Evolutionary conservation across 1,140 invertebrate genomes (phyloP).

Genomic region (Argopecten irradians): DNA sequence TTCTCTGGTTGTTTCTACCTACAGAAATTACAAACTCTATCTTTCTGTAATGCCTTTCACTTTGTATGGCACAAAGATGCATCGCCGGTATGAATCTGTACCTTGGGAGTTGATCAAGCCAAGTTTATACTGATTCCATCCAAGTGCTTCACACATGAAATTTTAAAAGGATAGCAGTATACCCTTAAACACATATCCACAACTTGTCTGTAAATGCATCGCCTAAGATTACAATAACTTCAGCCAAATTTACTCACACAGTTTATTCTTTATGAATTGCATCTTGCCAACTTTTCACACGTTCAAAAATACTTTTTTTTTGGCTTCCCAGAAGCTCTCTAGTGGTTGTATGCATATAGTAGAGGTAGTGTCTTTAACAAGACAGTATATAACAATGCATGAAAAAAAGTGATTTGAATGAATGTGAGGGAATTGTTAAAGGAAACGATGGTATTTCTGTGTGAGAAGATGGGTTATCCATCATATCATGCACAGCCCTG

Average conservation of each 20-base stretch:
- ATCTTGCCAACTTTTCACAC: background rate
- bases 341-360: background rate
- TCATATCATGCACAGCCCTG: background rate
- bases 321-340: background rate
- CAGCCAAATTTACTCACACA: background rate
- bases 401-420: background rate
- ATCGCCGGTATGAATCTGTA: background rate
- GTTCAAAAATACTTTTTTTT: background rate
- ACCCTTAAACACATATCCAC: background rate
- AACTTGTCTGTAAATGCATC: background rate
- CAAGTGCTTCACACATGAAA: constrained; percentile 7
- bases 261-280: background rate
- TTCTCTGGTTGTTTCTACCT: background rate
- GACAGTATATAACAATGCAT: background rate
- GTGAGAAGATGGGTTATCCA: background rate
- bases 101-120: background rate
- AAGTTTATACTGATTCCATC: constrained; percentile 3
- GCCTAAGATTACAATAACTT: background rate
- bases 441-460: background rate
- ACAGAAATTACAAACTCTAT: background rate
- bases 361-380: background rate
- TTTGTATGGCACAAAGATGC: background rate
- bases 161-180: background rate
- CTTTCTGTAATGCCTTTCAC: background rate
- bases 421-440: background rate